These are phyloP conservation scores for Bombylius major DNA, from an alignment of 2,888 invertebrate genomes.

Conservation along the genomic window DNA sequence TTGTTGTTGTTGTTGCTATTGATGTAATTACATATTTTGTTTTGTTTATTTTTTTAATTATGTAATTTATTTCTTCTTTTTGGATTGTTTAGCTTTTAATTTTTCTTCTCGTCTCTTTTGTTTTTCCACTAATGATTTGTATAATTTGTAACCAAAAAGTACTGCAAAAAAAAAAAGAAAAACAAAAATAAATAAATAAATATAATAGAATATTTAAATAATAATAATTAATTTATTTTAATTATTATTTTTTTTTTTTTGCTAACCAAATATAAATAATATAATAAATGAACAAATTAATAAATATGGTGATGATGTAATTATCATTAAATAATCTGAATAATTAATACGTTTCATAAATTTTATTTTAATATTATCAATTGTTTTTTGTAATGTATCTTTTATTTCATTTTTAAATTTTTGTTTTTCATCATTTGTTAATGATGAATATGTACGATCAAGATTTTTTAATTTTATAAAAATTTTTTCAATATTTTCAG, in stretches of 20 bases:
- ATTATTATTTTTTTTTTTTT: background rate
- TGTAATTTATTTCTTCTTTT: slow-evolving; percentile 55
- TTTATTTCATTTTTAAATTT: slow-evolving; percentile 6
- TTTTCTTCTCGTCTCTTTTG: slow-evolving; percentile 61
- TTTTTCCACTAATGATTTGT: slow-evolving; percentile 60
- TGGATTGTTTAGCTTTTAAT: slow-evolving; percentile 57
- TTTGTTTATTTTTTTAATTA: background rate
- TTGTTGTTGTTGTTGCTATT: no score
- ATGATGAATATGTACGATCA: background rate
- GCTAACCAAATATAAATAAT: slow-evolving; percentile 11
- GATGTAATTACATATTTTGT: background rate
- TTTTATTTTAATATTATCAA: slow-evolving; percentile 1
- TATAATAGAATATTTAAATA: background rate
- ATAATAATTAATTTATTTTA: background rate
- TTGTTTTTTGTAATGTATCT: background rate
- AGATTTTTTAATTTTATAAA: background rate
- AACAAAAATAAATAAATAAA: background rate
- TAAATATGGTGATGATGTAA: slow-evolving; percentile 1
- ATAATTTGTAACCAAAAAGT: slow-evolving; percentile 68
- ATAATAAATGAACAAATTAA: slow-evolving; percentile 4
- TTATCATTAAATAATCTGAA: background rate
- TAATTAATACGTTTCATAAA: background rate
- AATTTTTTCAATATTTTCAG: background rate
- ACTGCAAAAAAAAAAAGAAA: slow-evolving; percentile 43
- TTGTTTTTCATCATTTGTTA: slow-evolving; percentile 5